phyloP scores from a whole-genome alignment of 2,888 invertebrate species.

The Philereme vetulata region DNA sequence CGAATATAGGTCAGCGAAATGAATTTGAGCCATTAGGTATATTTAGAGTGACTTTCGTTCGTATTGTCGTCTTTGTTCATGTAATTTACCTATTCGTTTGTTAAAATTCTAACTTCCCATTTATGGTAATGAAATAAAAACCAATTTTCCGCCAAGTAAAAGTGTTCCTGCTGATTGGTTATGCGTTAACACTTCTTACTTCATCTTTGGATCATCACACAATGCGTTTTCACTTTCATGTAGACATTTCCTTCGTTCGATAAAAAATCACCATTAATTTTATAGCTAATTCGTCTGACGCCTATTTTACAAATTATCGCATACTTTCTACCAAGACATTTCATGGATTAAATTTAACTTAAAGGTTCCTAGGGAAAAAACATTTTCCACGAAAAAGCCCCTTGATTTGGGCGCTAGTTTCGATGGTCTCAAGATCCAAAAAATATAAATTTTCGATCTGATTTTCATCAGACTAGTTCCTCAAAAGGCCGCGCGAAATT shows the following conservation, averaged over 20 bases:
- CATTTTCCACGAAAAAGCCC: too few species aligned
- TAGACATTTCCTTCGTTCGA: constrained; percentile 37
- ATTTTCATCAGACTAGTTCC: too few species aligned
- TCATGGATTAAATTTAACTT: too few species aligned
- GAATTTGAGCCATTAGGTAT: neutral
- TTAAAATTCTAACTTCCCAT: constrained; percentile 19
- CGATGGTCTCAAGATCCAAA: too few species aligned
- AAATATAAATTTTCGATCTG: too few species aligned
- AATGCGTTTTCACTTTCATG: constrained; percentile 45
- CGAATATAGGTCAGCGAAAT: constrained; percentile 5
- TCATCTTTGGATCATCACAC: constrained; percentile 38
- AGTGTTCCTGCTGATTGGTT: constrained; percentile 40
- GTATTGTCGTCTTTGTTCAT: neutral
- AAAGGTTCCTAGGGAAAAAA: too few species aligned
- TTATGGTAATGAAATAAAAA: constrained; percentile 32
- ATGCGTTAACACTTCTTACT: constrained; percentile 42
- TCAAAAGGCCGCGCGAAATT: too few species aligned
- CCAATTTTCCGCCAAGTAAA: constrained; percentile 39
- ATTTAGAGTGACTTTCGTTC: neutral
- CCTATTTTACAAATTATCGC: neutral
- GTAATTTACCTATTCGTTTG: constrained; percentile 9
- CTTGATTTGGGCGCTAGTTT: too few species aligned
- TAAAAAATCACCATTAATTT: constrained; percentile 23
- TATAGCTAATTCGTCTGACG: neutral
- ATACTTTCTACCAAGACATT: too few species aligned